Conservation (phyloP, 2,888 invertebrate species). For the Eutolmus rufibarbis region DNA sequence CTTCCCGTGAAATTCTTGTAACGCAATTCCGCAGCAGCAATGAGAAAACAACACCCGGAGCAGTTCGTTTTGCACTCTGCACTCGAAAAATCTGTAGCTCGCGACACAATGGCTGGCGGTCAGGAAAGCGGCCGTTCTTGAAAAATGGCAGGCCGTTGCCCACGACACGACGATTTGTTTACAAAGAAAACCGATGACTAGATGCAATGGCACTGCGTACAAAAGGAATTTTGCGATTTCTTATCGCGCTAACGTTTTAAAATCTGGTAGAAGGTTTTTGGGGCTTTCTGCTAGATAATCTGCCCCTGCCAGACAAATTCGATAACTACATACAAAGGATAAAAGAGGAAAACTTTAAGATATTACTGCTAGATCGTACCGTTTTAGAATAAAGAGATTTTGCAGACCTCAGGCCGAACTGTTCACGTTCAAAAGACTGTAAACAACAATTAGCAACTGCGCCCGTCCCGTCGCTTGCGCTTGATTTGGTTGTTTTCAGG, state of each 20-base stretch:
- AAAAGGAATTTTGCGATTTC: background rate
- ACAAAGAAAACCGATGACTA: background rate
- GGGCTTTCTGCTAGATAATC: background rate
- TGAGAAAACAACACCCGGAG: background rate
- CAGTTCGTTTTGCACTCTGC: constrained; percentile 32
- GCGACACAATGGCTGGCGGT: background rate
- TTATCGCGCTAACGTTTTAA: background rate
- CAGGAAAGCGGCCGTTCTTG: background rate
- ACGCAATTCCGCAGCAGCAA: background rate
- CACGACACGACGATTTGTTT: background rate
- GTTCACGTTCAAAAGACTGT: background rate
- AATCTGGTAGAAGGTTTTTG: background rate
- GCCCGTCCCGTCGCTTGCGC: background rate
- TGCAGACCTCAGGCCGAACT: background rate
- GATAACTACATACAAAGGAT: background rate
- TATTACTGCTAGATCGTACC: background rate
- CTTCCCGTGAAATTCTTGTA: background rate
- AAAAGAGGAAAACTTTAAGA: background rate
- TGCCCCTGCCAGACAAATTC: background rate
- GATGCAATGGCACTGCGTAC: background rate
- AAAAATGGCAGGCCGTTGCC: constrained; percentile 4
- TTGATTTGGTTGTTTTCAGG: background rate
- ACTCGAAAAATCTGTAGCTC: background rate
- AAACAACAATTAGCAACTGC: background rate
- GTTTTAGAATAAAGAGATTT: background rate